phyloP scores from a whole-genome alignment of 2,888 invertebrate genomes.

The Leptopilina syphax region DNA sequence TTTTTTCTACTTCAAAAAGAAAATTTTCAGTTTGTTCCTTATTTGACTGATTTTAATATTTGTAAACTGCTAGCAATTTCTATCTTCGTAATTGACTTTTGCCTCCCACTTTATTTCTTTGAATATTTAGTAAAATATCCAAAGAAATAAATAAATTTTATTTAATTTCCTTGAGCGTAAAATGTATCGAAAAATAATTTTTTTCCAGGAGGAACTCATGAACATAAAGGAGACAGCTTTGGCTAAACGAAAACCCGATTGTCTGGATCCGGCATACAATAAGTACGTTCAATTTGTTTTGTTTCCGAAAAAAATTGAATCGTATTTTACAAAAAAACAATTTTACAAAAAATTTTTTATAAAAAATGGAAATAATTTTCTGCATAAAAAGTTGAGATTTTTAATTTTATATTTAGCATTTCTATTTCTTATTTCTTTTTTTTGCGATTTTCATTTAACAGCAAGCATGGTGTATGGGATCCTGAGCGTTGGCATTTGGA shows the following conservation, averaged over 20 bases:
- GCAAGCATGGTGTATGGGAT: slow-evolving; percentile 78
- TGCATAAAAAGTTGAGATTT: no score
- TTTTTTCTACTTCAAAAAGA: no score
- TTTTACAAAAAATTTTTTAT: not conserved
- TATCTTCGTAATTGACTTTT: no score
- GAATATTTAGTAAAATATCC: not conserved
- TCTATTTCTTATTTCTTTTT: slow-evolving; percentile 16
- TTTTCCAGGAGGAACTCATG: slow-evolving; percentile 85
- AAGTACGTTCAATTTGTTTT: slow-evolving; percentile 76
- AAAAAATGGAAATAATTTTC: no score
- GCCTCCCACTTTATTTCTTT: not conserved
- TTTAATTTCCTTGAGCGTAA: no score
- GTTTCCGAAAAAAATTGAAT: not conserved
- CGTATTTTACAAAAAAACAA: not conserved
- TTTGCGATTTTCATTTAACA: slow-evolving; percentile 56
- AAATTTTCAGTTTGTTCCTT: no score
- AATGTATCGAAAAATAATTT: slow-evolving; percentile 61
- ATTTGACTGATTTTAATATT: no score
- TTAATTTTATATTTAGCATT: not conserved
- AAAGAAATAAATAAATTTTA: not conserved
- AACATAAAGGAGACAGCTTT: slow-evolving; percentile 84
- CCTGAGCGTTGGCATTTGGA: slow-evolving; percentile 79
- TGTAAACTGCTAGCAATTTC: no score
- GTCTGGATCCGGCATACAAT: slow-evolving; percentile 80
- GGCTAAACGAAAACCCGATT: slow-evolving; percentile 85